phyloP scores from a whole-genome alignment of 2,888 invertebrate genomes.

The Cerastis rubricosa region DNA sequence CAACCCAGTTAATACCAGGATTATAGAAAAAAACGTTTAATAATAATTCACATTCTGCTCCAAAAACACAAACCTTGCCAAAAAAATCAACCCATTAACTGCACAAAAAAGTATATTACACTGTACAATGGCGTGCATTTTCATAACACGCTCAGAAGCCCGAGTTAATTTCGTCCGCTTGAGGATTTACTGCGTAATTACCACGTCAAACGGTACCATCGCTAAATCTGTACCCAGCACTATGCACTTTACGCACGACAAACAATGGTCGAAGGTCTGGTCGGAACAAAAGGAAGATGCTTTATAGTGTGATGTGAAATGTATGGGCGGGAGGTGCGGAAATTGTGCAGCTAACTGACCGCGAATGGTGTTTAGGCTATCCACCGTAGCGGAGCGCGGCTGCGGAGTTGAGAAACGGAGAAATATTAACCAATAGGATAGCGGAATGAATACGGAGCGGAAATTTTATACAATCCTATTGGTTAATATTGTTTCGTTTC shows the following conservation, averaged over 20 bases:
- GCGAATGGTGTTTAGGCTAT: constrained; percentile 30
- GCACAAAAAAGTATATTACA: constrained; percentile 30
- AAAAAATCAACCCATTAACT: constrained; percentile 30
- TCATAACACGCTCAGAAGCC: constrained; percentile 58
- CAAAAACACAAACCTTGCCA: constrained; percentile 1
- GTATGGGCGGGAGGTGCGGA: constrained; percentile 16
- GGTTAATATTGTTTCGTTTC: too few species aligned
- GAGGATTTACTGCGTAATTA: constrained; percentile 79
- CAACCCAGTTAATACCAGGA: background rate
- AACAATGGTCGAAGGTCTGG: constrained; percentile 47
- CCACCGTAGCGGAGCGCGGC: too few species aligned
- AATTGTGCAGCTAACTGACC: constrained; percentile 31
- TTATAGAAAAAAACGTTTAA: background rate
- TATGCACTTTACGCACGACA: constrained; percentile 55
- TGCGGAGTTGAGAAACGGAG: too few species aligned
- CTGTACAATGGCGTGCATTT: constrained; percentile 61
- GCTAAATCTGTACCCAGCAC: constrained; percentile 71
- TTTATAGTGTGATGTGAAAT: constrained; percentile 31
- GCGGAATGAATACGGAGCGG: too few species aligned
- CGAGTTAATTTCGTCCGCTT: constrained; percentile 72
- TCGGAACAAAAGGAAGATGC: constrained; percentile 46
- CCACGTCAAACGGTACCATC: constrained; percentile 74
- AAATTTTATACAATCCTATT: too few species aligned
- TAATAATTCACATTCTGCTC: background rate
- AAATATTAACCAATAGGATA: too few species aligned